These are phyloP conservation scores for Myiopsitta monachus DNA, from an alignment of 2,113 vertebrate genomes.

Conservation along the genomic window DNA sequence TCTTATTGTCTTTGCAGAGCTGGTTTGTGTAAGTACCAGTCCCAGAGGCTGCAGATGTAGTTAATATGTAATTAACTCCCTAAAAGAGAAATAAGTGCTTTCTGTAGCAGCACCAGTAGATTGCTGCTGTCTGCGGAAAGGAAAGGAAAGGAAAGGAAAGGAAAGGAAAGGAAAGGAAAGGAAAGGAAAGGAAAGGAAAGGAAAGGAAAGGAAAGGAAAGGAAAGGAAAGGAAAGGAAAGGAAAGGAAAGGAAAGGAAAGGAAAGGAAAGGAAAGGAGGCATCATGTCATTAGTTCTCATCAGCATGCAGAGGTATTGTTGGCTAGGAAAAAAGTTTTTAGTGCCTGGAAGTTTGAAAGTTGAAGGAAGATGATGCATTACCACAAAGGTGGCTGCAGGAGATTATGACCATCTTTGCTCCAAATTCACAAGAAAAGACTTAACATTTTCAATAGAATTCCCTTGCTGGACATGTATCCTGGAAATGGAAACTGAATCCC, in stretches of 20 bases:
- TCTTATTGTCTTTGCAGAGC: background rate
- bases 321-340: background rate
- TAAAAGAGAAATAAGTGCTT: background rate
- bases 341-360: background rate
- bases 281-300: background rate
- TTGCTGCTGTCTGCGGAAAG: background rate
- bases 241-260: too few species aligned
- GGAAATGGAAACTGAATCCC: background rate
- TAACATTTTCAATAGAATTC: background rate
- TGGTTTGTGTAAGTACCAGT: background rate
- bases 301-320: background rate
- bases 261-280: fast-evolving
- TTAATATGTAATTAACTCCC: background rate
- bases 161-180: too few species aligned
- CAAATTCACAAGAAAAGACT: background rate
- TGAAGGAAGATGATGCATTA: background rate
- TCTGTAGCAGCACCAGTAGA: background rate
- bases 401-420: background rate
- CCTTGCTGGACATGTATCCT: background rate
- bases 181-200: too few species aligned
- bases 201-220: too few species aligned
- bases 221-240: too few species aligned
- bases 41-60: background rate
- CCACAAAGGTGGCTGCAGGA: background rate
- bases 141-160: too few species aligned